Evolutionary conservation across 2,888 invertebrate genomes (phyloP).

Genomic region (Leptarthrus brevirostris): DNA sequence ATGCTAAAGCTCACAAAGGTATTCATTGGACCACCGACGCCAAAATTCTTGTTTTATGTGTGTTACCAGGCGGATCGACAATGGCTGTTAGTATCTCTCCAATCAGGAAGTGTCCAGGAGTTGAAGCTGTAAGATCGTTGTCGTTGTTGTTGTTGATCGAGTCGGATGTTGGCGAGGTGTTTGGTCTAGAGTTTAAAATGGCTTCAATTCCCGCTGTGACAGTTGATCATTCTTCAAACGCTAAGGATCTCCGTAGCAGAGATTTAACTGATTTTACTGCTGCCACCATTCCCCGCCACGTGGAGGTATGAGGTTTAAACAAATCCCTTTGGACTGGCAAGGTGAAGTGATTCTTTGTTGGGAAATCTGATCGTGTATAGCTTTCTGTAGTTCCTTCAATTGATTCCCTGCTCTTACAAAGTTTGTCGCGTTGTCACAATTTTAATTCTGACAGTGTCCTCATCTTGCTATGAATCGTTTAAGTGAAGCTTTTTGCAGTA

Average conservation of each 20-base stretch:
- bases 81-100: conserved; percentile 19
- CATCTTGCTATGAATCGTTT: conserved; percentile 43
- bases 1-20: too few relatives aligned
- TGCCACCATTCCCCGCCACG: too few relatives aligned
- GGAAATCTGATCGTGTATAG: conserved; percentile 5
- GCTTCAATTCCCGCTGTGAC: background rate
- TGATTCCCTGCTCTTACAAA: too few relatives aligned
- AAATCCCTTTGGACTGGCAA: background rate
- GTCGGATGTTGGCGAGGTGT: too few relatives aligned
- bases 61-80: too few relatives aligned
- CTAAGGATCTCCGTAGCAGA: background rate
- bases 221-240: conserved; percentile 38
- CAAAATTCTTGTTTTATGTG: too few relatives aligned
- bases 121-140: background rate
- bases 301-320: too few relatives aligned
- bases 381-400: background rate
- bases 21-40: too few relatives aligned
- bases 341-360: background rate
- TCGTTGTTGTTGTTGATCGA: too few relatives aligned
- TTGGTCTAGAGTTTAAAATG: background rate
- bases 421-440: conserved; percentile 49
- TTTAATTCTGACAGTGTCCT: conserved; percentile 36
- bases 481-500: conserved; percentile 40
- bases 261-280: conserved; percentile 28
- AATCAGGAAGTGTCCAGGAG: conserved; percentile 10